A percentile compares a stretch with the other conserved stretches of the same genome.
These are phyloP conservation scores for Microcebus tavaratra DNA, from an alignment of 2,113 vertebrate genomes.

Conservation along the genomic window DNA sequence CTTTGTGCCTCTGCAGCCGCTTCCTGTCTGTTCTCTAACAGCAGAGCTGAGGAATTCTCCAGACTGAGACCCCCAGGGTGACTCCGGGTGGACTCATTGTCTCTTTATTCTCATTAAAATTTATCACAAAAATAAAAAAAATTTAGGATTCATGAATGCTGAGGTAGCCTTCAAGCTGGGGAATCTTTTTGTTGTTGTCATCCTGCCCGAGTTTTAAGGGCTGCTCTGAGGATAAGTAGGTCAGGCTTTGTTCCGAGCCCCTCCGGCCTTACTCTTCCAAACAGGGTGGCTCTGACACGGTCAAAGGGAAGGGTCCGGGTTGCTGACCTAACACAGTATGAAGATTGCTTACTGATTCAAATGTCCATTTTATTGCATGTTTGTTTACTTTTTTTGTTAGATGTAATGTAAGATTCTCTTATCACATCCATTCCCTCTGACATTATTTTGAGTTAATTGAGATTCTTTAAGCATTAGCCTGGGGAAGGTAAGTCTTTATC, in stretches of 20 bases:
- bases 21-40: conserved; percentile 76
- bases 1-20: conserved; percentile 64
- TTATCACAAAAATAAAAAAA: conserved; percentile 62
- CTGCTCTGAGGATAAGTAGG: conserved; percentile 68
- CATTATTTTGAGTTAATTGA: conserved; percentile 94
- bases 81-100: conserved; percentile 55
- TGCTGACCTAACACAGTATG: conserved; percentile 96
- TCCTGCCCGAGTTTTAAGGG: neutral
- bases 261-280: neutral
- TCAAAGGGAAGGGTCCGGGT: conserved; percentile 70
- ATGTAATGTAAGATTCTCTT: conserved; percentile 93
- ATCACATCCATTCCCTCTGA: conserved; percentile 94
- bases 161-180: conserved; percentile 55
- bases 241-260: conserved; percentile 58
- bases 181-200: neutral
- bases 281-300: conserved; percentile 59
- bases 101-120: conserved; percentile 78
- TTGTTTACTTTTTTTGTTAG: conserved; percentile 95
- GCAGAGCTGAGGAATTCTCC: conserved; percentile 67
- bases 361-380: conserved; percentile 95
- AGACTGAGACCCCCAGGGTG: conserved; percentile 66
- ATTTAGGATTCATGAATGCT: conserved; percentile 46
- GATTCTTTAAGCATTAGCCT: conserved; percentile 95
- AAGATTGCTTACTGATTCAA: conserved; percentile 94
- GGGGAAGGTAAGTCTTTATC: conserved; percentile 99